Evolutionary conservation across 2,797 vertebrate genomes (phyloP), one percentile per base, ranked within the genome.

Genomic region (Rhodeus uyekii): DNA sequence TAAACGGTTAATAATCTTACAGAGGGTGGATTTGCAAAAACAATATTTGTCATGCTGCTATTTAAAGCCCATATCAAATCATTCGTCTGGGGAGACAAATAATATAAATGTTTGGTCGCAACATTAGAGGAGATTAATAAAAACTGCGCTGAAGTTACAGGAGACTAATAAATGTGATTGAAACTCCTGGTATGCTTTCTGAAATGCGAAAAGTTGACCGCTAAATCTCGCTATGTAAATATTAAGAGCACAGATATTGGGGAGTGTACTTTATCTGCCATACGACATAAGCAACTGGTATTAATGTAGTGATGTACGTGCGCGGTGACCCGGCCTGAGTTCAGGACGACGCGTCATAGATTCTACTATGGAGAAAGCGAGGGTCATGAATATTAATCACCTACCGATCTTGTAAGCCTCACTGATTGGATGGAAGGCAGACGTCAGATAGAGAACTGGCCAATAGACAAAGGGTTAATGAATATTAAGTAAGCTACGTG

Each of bases 281-380:
- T 29, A 13, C 12, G n/a, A 8, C 63, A 16, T 81, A 64, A 64
- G 71, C 42, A 64, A 63, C 1, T 8, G 5, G 10, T 68, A 22
- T 10, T 39, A 36, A 46, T 81, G 64, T 46, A 76, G 34, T 69
- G 42, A 10, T 13, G 34, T 58, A 46, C 63, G 60, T 83, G 60
- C 65, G 16, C 68, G 16, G 42, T 50, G 32, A 24, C 60, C 8
- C 19, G 46, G 64, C 60, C 75, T 27, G 24, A 48, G 19, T 16
- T 76, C 29, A 77, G 75, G 60, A 77, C 75, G 29, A 18, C 75
- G n/a, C 24, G 38, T 18, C 3, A 36, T n/a, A 16, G 3, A 39
- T 27, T 58, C 5, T 42, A 60, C 50, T 39, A 60, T 61, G 55
- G 53, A 2, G 27, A 64, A 50, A 48, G 64, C 0, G 19, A 3